Conservation (phyloP, 2,113 vertebrate genomes). For the Saguinus imperator region DNA sequence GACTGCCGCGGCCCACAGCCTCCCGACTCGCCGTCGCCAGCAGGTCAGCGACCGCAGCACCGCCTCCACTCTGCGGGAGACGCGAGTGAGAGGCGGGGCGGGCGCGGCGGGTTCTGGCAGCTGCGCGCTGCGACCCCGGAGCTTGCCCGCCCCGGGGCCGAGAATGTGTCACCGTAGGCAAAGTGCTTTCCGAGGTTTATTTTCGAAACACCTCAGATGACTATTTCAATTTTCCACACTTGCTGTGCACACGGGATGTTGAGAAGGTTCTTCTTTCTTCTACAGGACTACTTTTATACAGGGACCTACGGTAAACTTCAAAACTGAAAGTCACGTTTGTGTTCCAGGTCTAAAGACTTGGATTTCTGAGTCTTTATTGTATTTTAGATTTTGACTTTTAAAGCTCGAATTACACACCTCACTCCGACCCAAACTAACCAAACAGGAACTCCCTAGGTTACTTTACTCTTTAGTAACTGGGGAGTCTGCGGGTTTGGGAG, state of each 20-base stretch:
- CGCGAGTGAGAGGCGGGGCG: neutral
- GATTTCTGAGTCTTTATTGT: neutral
- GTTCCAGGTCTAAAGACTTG: neutral
- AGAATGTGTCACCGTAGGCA: slow-evolving; percentile 33
- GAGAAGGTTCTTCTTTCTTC: neutral
- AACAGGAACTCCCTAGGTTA: neutral
- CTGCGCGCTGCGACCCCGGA: neutral
- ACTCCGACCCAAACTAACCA: neutral
- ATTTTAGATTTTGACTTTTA: neutral
- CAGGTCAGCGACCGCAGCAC: accelerated
- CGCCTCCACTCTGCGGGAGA: neutral
- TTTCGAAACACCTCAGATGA: slow-evolving; percentile 43
- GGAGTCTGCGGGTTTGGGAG: neutral
- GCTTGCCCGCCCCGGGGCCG: accelerated
- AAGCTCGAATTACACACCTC: neutral
- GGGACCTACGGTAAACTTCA: neutral
- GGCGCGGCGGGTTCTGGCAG: slow-evolving; percentile 15
- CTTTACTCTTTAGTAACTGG: neutral
- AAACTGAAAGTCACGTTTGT: neutral
- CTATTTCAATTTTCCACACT: slow-evolving; percentile 28
- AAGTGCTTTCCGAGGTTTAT: slow-evolving; percentile 36
- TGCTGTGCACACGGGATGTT: neutral
- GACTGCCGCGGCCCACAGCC: neutral
- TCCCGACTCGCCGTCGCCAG: accelerated
- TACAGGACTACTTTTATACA: neutral